Conservation (phyloP, 2,797 vertebrate genomes). For the Euthynnus affinis region DNA sequence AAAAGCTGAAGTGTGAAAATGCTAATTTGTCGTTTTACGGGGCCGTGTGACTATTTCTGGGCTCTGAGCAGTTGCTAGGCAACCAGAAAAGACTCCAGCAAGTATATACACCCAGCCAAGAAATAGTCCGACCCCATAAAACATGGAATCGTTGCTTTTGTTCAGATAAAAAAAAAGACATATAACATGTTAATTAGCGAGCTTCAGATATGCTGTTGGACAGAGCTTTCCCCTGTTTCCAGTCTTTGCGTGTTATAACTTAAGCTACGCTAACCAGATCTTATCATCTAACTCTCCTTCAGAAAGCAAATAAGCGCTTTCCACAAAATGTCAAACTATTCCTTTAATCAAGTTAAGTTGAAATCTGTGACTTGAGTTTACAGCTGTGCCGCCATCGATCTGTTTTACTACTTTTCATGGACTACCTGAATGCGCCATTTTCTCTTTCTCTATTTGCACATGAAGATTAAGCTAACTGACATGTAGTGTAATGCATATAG, state of each 20-base stretch:
- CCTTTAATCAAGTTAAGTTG: background rate
- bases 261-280: background rate
- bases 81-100: too few species aligned
- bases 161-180: too few species aligned
- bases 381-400: background rate
- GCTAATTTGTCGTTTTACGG: background rate
- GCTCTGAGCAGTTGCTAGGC: background rate
- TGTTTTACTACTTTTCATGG: background rate
- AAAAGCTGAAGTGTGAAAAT: background rate
- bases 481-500: slow-evolving; percentile 48
- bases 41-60: background rate
- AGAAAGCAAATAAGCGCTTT: slow-evolving; percentile 1
- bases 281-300: background rate
- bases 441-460: slow-evolving; percentile 73
- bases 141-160: too few species aligned
- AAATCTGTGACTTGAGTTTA: slow-evolving; percentile 11
- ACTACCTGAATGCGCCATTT: slow-evolving; percentile 33
- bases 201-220: too few species aligned
- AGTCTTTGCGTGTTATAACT: too few species aligned
- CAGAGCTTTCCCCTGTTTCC: too few species aligned
- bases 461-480: slow-evolving; percentile 56
- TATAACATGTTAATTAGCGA: too few species aligned
- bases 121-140: too few species aligned
- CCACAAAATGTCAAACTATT: background rate
- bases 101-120: too few species aligned